A percentile compares a stretch with the other conserved stretches of the same genome.
Evolutionary conservation across 2,888 invertebrate species (phyloP).

Genomic region (Caenorhabditis doughertyi): DNA sequence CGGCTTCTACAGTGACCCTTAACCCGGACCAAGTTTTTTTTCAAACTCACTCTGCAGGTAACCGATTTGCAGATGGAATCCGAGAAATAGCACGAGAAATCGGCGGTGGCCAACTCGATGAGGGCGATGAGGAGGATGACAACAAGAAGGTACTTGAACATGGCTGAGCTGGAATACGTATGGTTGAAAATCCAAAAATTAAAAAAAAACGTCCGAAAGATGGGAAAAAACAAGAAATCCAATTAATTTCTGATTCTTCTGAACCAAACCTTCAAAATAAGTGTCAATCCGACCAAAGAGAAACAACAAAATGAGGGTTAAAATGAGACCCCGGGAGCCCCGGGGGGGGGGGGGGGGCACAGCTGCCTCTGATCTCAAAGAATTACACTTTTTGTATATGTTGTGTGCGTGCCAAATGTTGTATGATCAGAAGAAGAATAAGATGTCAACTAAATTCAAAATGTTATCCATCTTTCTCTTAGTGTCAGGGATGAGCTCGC

Average conservation of each 20-base stretch:
- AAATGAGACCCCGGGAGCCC: no score
- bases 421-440: not conserved
- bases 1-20: no score
- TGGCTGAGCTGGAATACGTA: slow-evolving; percentile 8
- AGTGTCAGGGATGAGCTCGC: not conserved
- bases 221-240: not conserved
- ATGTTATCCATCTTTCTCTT: not conserved
- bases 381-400: not conserved
- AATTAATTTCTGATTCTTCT: no score
- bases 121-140: slow-evolving; percentile 64
- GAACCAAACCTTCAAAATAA: no score
- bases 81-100: slow-evolving; percentile 73
- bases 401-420: slow-evolving; percentile 3
- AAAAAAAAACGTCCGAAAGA: not conserved
- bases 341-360: no score
- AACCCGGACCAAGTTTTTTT: no score
- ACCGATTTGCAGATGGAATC: slow-evolving; percentile 70
- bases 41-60: slow-evolving; percentile 70
- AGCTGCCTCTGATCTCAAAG: no score
- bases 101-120: slow-evolving; percentile 66
- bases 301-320: no score
- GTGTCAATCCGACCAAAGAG: no score
- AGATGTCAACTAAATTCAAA: no score
- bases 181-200: not conserved
- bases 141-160: slow-evolving; percentile 57